Evolutionary conservation across 2,113 vertebrate species (phyloP), one percentile per base, ranked within the genome.

Genomic region (Bombycilla garrulus): DNA sequence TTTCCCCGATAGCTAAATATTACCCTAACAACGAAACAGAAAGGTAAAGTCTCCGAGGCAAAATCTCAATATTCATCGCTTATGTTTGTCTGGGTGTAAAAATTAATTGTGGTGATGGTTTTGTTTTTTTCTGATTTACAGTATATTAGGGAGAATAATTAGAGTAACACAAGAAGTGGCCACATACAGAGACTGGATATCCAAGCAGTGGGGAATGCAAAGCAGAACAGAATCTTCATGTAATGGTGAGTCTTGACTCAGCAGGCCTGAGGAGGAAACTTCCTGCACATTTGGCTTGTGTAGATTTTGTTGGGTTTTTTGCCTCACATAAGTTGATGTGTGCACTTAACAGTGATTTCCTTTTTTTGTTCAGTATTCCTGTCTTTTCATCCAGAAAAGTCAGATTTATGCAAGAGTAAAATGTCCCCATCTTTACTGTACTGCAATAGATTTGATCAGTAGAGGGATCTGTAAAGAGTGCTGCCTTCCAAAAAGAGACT

Each of bases 181-280:
- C 21, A 98, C 99, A 1, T 99, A 99, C 88, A 98, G 99, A 96
- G 98, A 99, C 56, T 99, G 99, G 99, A 99, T 99, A 97, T 98
- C 98, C 42, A 98, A 98, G 65, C 98, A 98, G 74, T 99, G 99
- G 99, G 98, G 98, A 53, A 97, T 97, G 77, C 98, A 98, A 31
- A 98, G 97, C 35, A 98, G 98, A 94, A 98, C 98, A 10, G 99
- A 99, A 44, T 94, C 97, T 15, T 93, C 98, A 0, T 98, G 99
- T 93, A 99, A 99, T 51, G 98, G 99, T 99, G 97, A 95, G 98
- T 93, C 67, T 35, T 53, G 89, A 35, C 66, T 47, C 11, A 71
- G 73, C 11, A 5, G 16, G 31, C 33, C 45, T 62, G 38, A 18
- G 21, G 6, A 6, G 42, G 33, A 50, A 82, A 13, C 45, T 70